phyloP scores from a whole-genome alignment of 2,888 invertebrate species.

The Heliconius cydno region DNA sequence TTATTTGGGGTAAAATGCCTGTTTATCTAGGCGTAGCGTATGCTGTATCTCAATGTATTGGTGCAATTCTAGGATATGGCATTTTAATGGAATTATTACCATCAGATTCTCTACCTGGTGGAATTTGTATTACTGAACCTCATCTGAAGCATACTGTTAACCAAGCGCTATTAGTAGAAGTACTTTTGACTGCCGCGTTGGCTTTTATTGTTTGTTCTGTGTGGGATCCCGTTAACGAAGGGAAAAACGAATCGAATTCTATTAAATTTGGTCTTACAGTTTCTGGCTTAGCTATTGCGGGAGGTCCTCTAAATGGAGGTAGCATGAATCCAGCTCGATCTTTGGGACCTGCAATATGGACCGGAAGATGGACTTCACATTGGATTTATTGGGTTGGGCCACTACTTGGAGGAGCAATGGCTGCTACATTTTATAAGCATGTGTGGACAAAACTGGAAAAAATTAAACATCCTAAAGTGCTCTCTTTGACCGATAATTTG shows the following conservation, averaged over 20 bases:
- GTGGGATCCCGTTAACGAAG: slow-evolving; percentile 88
- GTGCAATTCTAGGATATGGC: slow-evolving; percentile 87
- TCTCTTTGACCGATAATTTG: slow-evolving; percentile 30
- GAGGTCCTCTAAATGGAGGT: slow-evolving; percentile 87
- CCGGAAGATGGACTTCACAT: slow-evolving; percentile 85
- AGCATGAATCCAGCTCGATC: slow-evolving; percentile 89
- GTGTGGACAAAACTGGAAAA: slow-evolving; percentile 56
- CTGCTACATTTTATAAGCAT: slow-evolving; percentile 62
- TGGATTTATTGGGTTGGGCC: slow-evolving; percentile 90
- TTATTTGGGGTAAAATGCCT: slow-evolving; percentile 82
- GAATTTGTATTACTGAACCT: slow-evolving; percentile 86
- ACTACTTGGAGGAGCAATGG: slow-evolving; percentile 59
- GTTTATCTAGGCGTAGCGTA: slow-evolving; percentile 84
- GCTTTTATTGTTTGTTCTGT: slow-evolving; percentile 86
- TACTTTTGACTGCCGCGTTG: slow-evolving; percentile 85
- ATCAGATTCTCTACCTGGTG: slow-evolving; percentile 55
- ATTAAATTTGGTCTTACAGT: slow-evolving; percentile 87
- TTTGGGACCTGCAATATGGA: slow-evolving; percentile 88
- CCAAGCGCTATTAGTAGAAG: slow-evolving; percentile 85
- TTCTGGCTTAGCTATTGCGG: slow-evolving; percentile 85
- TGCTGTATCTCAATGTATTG: slow-evolving; percentile 85
- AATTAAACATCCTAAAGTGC: slow-evolving; percentile 12
- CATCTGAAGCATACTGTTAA: slow-evolving; percentile 70
- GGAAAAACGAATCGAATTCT: slow-evolving; percentile 85
- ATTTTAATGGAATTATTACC: slow-evolving; percentile 82